Base-by-base conservation (phyloP, 2,888 invertebrate species). In the Epinotia nisella region DNA sequence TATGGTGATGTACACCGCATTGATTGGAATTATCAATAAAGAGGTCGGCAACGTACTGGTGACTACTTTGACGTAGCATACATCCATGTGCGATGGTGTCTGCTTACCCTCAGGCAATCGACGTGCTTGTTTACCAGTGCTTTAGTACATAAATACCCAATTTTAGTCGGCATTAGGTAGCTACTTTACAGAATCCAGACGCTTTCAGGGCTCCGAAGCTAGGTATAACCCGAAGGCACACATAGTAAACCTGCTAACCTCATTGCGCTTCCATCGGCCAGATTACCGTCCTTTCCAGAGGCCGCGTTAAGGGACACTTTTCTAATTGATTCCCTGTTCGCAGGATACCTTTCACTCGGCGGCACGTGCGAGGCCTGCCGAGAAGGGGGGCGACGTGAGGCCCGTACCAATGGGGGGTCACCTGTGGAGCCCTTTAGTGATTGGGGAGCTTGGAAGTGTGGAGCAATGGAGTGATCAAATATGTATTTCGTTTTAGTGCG, bases 321-420 rank as follows among this genome's bases (percentile, higher is more conserved):
- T 59, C 59, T 70, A 75, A 75, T 73, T 67, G 70, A 67, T 72
- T 71, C 58, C 45, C 60, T 39, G 62, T 74, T 61, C 29, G 24
- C 53, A 9, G 58, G 65, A 55, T 65, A 19, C n/a, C 56, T 71
- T 71, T 71, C 71, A 59, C 64, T 70, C 69, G 62, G 45, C 41
- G 65, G 35, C 2, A 62, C 70, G 70, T 74, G 64, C 53, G 41
- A 4, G 53, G 60, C 41, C 55, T 71, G 45, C 71, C 29, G 60
- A 71, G 53, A 17, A n/a, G 51, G 65, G 11, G 49, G 55, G n/a
- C n/a, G 53, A 53, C 66, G 66, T 60, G 71, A 41, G 53, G 29
- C 21, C 53, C 53, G 41, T 67, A 29, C 71, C 11, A n/a, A 64
- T 45, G 61, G 68, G 53, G 59, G 66, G 60, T 71, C 67, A 68